Evolutionary conservation across 1,140 invertebrate species (phyloP).

Genomic region (Delia radicum): DNA sequence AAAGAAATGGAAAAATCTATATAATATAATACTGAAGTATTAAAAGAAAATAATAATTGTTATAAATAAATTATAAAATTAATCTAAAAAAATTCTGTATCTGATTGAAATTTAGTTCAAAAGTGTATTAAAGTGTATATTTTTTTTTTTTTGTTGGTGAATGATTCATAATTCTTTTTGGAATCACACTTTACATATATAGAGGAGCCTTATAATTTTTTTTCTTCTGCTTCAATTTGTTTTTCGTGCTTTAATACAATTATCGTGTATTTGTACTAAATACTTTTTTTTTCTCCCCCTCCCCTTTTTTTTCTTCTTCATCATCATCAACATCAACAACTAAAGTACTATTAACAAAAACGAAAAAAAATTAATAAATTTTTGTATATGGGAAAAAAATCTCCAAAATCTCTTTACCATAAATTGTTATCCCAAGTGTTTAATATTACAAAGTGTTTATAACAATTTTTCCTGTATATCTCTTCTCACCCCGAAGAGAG

Average conservation of each 20-base stretch:
- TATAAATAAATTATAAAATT: neutral
- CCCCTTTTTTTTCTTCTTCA: neutral
- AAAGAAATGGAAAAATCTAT: neutral
- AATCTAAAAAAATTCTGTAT: neutral
- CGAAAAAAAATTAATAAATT: neutral
- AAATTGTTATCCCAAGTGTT: no score
- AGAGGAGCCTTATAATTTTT: neutral
- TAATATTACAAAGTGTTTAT: no score
- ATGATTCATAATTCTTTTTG: slow-evolving; percentile 22
- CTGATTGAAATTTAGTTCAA: neutral
- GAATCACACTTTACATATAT: slow-evolving; percentile 9
- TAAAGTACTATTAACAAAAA: neutral
- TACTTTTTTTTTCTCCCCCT: neutral
- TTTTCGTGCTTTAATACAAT: neutral
- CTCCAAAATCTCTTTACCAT: neutral
- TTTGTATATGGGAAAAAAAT: neutral
- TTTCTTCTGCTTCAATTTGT: neutral
- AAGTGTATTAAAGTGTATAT: neutral
- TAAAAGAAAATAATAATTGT: slow-evolving; percentile 2
- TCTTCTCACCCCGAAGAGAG: neutral
- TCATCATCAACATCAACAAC: neutral
- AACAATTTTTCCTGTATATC: no score
- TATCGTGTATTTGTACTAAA: neutral
- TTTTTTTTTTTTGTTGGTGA: neutral
- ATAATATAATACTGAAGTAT: no score